A percentile compares a stretch with the other conserved stretches of the same genome.
These are phyloP conservation scores for Atrichornis clamosus DNA, from an alignment of 2,113 vertebrate genomes.

Conservation along the genomic window DNA sequence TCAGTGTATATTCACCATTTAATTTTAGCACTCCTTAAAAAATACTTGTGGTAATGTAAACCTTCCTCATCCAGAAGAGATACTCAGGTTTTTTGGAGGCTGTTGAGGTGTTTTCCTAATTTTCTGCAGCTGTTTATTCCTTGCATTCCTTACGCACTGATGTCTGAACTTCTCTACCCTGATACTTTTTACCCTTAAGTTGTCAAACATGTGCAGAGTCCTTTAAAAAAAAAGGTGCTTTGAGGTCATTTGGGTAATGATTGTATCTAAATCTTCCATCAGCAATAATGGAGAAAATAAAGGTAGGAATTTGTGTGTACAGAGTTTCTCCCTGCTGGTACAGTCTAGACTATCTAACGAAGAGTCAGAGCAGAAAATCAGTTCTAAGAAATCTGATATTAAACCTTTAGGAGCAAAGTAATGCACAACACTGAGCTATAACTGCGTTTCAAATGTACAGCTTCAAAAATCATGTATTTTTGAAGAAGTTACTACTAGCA, in stretches of 20 bases:
- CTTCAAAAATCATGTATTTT: background rate
- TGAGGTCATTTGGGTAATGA: background rate
- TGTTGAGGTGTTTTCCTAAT: background rate
- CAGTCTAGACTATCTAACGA: background rate
- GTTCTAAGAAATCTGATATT: background rate
- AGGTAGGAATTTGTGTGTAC: background rate
- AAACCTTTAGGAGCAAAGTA: background rate
- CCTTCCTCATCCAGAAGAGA: background rate
- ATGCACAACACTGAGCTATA: background rate
- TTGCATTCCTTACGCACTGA: background rate
- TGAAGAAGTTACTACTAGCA: background rate
- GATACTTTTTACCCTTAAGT: background rate
- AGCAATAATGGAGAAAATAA: background rate
- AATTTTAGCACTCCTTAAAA: background rate
- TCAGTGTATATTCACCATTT: background rate
- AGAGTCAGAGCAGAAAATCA: background rate
- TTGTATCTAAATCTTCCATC: background rate
- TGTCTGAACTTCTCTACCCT: background rate
- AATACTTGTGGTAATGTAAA: background rate
- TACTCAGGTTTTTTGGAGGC: rapidly evolving
- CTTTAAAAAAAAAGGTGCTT: background rate
- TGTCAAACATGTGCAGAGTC: background rate
- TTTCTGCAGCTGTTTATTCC: background rate
- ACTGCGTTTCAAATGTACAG: background rate
- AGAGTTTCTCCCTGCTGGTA: background rate